A percentile compares a stretch with the other conserved stretches of the same genome.
These are phyloP conservation scores for Laterallus jamaicensis DNA, from an alignment of 2,113 vertebrate species.

Conservation along the genomic window DNA sequence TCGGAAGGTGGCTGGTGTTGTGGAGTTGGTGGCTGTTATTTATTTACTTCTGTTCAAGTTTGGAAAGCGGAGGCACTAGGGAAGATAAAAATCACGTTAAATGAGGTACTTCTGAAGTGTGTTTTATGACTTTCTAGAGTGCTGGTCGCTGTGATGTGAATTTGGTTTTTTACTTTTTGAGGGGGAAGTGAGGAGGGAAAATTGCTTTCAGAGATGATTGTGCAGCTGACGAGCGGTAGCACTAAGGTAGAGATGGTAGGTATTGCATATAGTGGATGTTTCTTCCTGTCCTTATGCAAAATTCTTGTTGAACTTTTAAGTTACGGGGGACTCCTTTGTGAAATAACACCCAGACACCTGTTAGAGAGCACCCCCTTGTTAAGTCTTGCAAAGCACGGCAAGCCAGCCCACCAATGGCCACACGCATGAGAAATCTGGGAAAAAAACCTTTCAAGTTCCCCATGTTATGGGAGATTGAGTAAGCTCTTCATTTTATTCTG, in stretches of 20 bases:
- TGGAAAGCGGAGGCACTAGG: not conserved
- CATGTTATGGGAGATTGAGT: not conserved
- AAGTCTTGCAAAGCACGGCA: not conserved
- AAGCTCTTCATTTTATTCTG: not conserved
- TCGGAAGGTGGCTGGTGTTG: not conserved
- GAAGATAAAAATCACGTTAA: not conserved
- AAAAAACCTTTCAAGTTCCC: not conserved
- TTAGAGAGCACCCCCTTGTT: not conserved
- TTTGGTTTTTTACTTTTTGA: not conserved
- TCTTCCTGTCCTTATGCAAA: not conserved
- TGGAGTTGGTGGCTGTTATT: not conserved
- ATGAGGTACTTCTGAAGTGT: not conserved
- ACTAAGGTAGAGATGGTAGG: not conserved
- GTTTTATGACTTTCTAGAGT: not conserved
- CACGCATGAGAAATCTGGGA: not conserved
- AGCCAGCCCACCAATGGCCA: accelerated
- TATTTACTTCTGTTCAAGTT: not conserved
- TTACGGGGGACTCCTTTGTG: not conserved
- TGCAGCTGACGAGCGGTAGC: not conserved
- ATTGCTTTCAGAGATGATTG: not conserved
- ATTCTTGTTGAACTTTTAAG: not conserved
- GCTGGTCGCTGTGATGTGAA: accelerated
- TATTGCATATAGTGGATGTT: not conserved
- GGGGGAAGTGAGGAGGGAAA: not conserved
- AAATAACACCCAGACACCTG: not conserved